Evolutionary conservation across 2,113 vertebrate species (phyloP).

Genomic region (Heptranchias perlo): DNA sequence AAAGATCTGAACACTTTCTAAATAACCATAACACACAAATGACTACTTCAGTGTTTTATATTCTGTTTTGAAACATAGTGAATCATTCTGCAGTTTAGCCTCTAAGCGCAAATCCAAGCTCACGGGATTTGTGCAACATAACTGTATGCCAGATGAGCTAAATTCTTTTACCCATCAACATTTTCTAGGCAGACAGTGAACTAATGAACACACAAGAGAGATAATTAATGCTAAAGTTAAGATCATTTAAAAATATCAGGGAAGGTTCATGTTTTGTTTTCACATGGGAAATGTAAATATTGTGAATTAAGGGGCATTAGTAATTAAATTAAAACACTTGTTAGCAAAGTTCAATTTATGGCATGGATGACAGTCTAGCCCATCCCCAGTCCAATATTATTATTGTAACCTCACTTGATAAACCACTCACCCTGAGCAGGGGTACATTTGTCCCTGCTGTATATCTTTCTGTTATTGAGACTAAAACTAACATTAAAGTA

Average conservation of each 20-base stretch:
- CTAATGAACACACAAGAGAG: conserved; percentile 36
- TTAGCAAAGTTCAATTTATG: conserved; percentile 27
- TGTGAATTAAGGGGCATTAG: background rate
- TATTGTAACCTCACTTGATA: background rate
- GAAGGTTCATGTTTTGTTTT: background rate
- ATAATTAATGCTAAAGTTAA: conserved; percentile 32
- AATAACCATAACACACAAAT: background rate
- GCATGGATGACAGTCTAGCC: background rate
- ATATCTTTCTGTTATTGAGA: background rate
- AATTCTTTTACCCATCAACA: conserved; percentile 21
- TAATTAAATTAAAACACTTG: conserved; percentile 34
- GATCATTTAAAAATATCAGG: conserved; percentile 28
- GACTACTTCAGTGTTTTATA: background rate
- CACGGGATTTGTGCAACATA: background rate
- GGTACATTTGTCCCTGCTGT: background rate
- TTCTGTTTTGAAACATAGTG: background rate
- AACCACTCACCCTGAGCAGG: too few relatives aligned
- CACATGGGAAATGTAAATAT: conserved; percentile 30
- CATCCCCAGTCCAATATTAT: background rate
- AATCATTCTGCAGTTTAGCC: background rate
- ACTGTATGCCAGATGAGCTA: conserved; percentile 16
- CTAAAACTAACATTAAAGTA: background rate
- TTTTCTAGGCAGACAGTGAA: background rate
- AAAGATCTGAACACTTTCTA: background rate
- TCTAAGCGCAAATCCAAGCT: background rate